Percentiles rank a stretch among this genome's conserved stretches.
phyloP scores from a whole-genome alignment of 30 jellyfish, hydroid and myxozoan species.

The Mastigias papua region DNA sequence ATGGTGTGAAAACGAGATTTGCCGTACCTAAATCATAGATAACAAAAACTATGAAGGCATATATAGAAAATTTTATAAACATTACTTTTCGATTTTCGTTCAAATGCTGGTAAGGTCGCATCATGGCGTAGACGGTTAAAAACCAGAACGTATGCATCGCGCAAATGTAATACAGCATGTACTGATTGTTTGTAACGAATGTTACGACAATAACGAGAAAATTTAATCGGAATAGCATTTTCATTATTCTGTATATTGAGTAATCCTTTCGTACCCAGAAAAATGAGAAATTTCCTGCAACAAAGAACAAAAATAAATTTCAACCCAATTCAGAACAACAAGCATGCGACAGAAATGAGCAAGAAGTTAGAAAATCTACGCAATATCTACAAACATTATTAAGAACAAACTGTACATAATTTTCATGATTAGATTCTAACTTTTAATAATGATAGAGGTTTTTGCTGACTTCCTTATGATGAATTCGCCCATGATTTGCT shows the following conservation, averaged over 20 bases:
- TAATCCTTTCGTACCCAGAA: slow-evolving; percentile 95
- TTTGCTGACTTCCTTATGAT: no score
- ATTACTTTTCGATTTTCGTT: slow-evolving; percentile 81
- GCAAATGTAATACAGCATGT: slow-evolving; percentile 95
- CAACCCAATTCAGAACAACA: no score
- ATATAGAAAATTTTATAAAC: slow-evolving; percentile 67
- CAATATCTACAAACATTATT: no score
- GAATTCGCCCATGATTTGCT: no score
- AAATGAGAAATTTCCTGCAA: slow-evolving; percentile 94
- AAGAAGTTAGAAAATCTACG: no score
- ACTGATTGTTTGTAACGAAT: slow-evolving; percentile 78
- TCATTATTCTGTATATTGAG: slow-evolving; percentile 83
- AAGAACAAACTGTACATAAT: no score
- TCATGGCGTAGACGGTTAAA: slow-evolving; percentile 92
- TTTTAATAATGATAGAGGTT: no score
- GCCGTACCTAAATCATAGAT: slow-evolving; percentile 89
- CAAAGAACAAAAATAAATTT: not conserved
- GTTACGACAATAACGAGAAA: slow-evolving; percentile 82
- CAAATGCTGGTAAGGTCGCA: slow-evolving; percentile 95
- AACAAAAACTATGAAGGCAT: slow-evolving; percentile 63
- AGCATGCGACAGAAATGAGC: no score
- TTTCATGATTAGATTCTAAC: no score
- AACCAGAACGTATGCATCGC: slow-evolving; percentile 99
- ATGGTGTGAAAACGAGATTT: slow-evolving; percentile 81
- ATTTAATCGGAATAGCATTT: slow-evolving; percentile 88